Evolutionary conservation across 2,888 invertebrate genomes (phyloP), one percentile per base, ranked within the genome.

Genomic region (Scaptomyza tumidula): DNA sequence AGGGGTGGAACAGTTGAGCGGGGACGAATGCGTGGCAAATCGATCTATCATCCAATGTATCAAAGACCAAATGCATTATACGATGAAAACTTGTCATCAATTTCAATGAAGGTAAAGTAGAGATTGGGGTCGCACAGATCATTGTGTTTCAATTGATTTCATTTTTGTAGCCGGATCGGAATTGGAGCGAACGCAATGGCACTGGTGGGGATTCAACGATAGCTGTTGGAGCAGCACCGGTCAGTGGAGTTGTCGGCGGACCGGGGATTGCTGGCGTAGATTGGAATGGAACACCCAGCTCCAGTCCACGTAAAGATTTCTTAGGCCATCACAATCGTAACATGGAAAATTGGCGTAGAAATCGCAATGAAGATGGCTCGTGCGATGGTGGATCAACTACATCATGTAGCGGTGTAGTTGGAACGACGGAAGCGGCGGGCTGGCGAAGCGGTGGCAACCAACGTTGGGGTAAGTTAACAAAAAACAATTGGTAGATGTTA

Each of bases 1-100:
- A 67, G 93, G 29, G 93, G 93, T 10, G 93, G 93, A 16, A 92
- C 93, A 1, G 90, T 93, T 31, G 93, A 93, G 67, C 88, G 93
- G 41, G 93, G 93, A 24, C 90, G 91, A 6, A 88, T 91, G 84
- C 89, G 91, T 19, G 91, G 91, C 0, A 91, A 91, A 75, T 85
- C 91, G 0, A 66, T 80, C 24, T 91, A 91, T 63, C 91, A 91
- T 80, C 83, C 90, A 6, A 86, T 89, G 70, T 92, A 90, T 69
- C 91, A 90, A 57, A 82, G 92, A 27, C 88, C 92, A 29, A 85
- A 80, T 43, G 80, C 87, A n/a, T 62, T 91, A 50, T 91, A 90
- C 48, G 92, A 92, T 52, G 92, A 92, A 24, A 90, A 90, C 11
- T 35, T 79, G 13, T 74, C 89, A 7, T 44, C 78, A 2, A 49